Percentiles rank a stretch among this genome's conserved stretches.
Conservation (phyloP, 2,797 vertebrate species). For the Gadopsis marmoratus region DNA sequence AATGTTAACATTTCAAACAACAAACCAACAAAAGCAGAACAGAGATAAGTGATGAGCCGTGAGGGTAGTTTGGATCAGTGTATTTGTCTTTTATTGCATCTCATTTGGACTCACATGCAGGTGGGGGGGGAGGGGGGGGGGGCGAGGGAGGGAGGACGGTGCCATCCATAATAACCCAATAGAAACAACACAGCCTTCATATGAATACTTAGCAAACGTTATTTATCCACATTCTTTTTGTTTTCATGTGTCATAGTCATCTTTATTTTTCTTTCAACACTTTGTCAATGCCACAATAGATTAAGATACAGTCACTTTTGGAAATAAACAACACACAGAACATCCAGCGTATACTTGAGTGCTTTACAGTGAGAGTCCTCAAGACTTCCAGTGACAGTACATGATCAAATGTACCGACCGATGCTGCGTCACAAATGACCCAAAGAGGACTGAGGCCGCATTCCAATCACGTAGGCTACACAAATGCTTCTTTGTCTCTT, state of each 20-base stretch:
- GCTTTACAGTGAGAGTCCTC: constrained; percentile 75
- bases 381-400: constrained; percentile 83
- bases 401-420: constrained; percentile 76
- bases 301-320: constrained; percentile 94
- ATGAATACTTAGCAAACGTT: constrained; percentile 73
- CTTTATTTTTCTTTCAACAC: constrained; percentile 91
- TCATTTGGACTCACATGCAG: constrained; percentile 98
- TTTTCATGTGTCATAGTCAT: constrained; percentile 77
- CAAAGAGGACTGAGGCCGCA: constrained; percentile 63
- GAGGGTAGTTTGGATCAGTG: constrained; percentile 87
- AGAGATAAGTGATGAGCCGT: constrained; percentile 65
- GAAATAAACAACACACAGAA: constrained; percentile 92
- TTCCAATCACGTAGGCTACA: constrained; percentile 44
- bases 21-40: constrained; percentile 25
- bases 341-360: constrained; percentile 90
- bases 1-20: not conserved
- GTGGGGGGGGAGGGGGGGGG: constrained; percentile 58
- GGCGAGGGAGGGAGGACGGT: constrained; percentile 43
- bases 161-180: constrained; percentile 86
- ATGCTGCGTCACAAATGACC: constrained; percentile 87
- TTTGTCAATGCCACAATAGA: constrained; percentile 89
- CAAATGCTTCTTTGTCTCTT: constrained; percentile 43
- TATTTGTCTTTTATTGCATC: constrained; percentile 96
- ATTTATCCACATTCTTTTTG: constrained; percentile 75
- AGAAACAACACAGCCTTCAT: constrained; percentile 83